Evolutionary conservation across 2,113 vertebrate species (phyloP), one percentile per base, ranked within the genome.

Genomic region (Triplophysa dalaica): DNA sequence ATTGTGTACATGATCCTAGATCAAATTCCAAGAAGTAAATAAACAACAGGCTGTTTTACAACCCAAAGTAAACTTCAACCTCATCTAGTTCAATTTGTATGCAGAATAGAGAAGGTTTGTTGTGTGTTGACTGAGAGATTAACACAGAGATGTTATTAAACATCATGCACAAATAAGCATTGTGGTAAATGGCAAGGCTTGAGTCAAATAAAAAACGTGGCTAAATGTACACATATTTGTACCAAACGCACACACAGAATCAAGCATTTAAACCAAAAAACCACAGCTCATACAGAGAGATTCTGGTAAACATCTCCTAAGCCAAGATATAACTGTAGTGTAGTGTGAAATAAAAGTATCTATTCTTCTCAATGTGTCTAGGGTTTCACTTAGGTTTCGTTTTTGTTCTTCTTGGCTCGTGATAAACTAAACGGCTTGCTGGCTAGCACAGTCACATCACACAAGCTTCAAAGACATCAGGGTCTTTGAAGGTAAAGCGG

Each of bases 341-440:
- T 65, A 65, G 48, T 61, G 26, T 75, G 58, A 14, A 60, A 75
- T 75, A 48, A 75, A 17, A 63, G 72, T 12, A 64, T 76, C 45
- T 54, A 54, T 45, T 54, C 19, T 50, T 65, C 74, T 52, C 33
- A 17, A 65, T 64, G 2, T 52, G 61, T 38, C 24, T 73, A 41
- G 61, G 43, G 78, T 80, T 80, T 73, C 61, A 80, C 52, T 45
- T 17, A 21, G 52, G 50, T 74, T 81, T 58, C 41, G 50, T 29
- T 75, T 56, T 58, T 75, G 50, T 79, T 76, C 73, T 45, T 63
- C 61, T 76, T 76, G 62, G 62, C 62, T 65, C 26, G 2, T 50
- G 62, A 76, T 76, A 38, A 65, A 65, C 79, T 75, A 81, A 81
- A 67, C 56, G 70, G 63, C 79, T 80, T 56, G n/a, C 63, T 74